Evolutionary conservation across 1,140 invertebrate species (phyloP).

Genomic region (Drosophila willistoni): DNA sequence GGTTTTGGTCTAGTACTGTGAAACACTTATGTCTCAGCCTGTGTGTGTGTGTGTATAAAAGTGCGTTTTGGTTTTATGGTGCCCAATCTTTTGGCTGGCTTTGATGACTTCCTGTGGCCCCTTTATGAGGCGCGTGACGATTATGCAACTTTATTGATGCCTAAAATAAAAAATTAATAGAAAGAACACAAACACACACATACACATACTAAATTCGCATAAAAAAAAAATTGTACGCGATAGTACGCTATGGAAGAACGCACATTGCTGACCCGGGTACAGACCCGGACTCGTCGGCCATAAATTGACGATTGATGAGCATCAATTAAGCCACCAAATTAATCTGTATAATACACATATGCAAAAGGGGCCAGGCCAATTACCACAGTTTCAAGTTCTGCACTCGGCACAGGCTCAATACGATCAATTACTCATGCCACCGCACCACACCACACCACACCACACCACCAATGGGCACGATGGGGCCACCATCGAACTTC

Average conservation of each 20-base stretch:
- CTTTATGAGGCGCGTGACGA: constrained; percentile 18
- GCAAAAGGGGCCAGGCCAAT: neutral
- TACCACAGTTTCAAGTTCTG: constrained; percentile 8
- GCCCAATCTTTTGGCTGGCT: constrained; percentile 19
- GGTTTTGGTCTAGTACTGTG: neutral
- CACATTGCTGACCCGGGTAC: neutral
- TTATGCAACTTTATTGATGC: constrained; percentile 23
- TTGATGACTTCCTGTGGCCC: constrained; percentile 19
- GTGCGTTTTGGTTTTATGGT: constrained; percentile 15
- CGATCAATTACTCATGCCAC: constrained; percentile 53
- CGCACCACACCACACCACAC: no score
- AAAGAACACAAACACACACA: neutral
- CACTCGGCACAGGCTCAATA: constrained; percentile 22
- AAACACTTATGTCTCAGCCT: neutral
- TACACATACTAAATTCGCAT: neutral
- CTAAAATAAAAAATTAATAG: constrained; percentile 6
- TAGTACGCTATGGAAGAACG: constrained; percentile 9
- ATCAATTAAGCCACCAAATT: constrained; percentile 64
- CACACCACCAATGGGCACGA: constrained; percentile 4
- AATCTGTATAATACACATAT: constrained; percentile 32
- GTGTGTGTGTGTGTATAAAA: neutral
- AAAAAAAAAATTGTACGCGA: neutral
- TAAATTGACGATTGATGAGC: constrained; percentile 65
- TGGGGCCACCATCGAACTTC: constrained; percentile 17
- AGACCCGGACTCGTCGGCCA: constrained; percentile 15